Evolutionary conservation across 1,140 invertebrate genomes (phyloP), one percentile per base, ranked within the genome.

Genomic region (Tetranychus urticae): DNA sequence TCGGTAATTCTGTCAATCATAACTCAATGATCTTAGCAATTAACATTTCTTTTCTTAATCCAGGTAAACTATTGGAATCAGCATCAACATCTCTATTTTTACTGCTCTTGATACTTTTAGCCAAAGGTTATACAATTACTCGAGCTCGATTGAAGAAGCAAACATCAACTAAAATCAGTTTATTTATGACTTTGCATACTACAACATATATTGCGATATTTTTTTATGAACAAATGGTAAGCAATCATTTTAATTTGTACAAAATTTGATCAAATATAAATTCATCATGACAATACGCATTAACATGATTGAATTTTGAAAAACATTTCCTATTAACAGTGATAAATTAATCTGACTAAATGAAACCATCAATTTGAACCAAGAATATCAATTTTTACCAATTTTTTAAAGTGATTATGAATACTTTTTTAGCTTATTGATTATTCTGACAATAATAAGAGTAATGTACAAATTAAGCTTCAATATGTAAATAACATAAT

Each of bases 121-220:
- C 83, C 0, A 88, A 92, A 71, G 88, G 89, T 2, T 92, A 83
- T 68, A 92, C 88, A 0, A 82, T 93, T 13, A 92, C 88, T 0
- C 77, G 87, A 61, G 88, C 85, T 0, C 71, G 84, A 2, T 72
- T 92, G 13, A 78, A 81, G 50, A 71, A 79, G 1, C 73, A 71
- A 13, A 82, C 82, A 33, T 78, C 79, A 1, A 75, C 84, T 4
- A 85, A 87, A 73, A 73, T 88, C 14, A 82, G 81, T 5, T 74
- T 85, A n/a, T 86, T 92, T 70, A 82, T 87, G 76, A 81, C 80
- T 59, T 71, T 82, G 33, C 86, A 87, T 66, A 69, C 77, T 1
- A 72, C 83, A n/a, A 80, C 78, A 4, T 84, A 83, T 66, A 70
- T 79, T 1, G 73, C 79, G 0, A 75, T 91, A 0, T 87, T 88